Evolutionary conservation across 2,113 vertebrate species (phyloP).

Genomic region (Callochromis pleurospilus): DNA sequence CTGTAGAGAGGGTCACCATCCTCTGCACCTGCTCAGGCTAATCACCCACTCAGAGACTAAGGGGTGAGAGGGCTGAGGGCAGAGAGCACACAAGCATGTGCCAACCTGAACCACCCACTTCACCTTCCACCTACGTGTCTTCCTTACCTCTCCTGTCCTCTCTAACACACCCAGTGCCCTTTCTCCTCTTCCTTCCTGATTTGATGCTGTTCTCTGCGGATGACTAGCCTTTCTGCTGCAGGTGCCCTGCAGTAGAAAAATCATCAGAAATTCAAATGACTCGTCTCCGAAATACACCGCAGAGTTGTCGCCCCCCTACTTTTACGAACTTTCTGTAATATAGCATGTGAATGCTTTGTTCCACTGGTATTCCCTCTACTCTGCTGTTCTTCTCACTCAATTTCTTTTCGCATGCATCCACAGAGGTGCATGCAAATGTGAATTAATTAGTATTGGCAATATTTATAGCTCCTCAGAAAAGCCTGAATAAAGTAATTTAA

Average conservation of each 20-base stretch:
- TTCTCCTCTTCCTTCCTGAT: not conserved
- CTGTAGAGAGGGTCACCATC: constrained; percentile 19
- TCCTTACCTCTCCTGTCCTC: not conserved
- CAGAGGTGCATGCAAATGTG: not conserved
- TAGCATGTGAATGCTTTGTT: not conserved
- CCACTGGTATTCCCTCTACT: not conserved
- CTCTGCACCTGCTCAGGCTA: constrained; percentile 32
- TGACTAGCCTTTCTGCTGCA: not conserved
- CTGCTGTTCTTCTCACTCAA: not conserved
- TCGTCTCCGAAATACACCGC: not conserved
- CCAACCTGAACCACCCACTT: not conserved
- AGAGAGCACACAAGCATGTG: not conserved
- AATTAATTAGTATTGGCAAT: not conserved
- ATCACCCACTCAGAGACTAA: constrained; percentile 51
- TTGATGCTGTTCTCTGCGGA: not conserved
- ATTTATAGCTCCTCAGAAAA: not conserved
- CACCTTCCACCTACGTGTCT: not conserved
- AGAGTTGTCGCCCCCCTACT: not conserved
- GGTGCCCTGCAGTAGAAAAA: constrained; percentile 5
- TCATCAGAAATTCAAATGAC: constrained; percentile 42
- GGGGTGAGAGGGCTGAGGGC: constrained; percentile 21
- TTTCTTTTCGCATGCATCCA: not conserved
- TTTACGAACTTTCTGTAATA: not conserved
- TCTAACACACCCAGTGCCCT: not conserved
- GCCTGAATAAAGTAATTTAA: not conserved